These are phyloP conservation scores for Octodonta nipae DNA, from an alignment of 2,888 invertebrate genomes.

Conservation along the genomic window DNA sequence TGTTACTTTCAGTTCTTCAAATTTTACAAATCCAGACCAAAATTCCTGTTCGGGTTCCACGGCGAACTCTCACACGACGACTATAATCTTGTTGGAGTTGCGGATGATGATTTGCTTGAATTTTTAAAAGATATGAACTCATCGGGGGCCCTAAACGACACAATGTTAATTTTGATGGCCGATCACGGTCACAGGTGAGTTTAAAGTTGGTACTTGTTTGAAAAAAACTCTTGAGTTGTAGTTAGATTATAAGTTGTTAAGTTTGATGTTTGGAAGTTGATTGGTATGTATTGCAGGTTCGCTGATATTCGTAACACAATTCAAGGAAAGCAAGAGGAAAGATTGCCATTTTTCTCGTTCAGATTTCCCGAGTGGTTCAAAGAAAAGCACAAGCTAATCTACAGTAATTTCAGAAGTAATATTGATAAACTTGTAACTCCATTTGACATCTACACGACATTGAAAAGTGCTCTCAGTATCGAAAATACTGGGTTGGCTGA, in stretches of 20 bases:
- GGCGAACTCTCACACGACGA: constrained; percentile 80
- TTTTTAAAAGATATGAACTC: constrained; percentile 51
- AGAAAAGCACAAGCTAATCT: constrained; percentile 44
- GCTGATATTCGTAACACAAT: constrained; percentile 67
- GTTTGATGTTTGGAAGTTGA: no score
- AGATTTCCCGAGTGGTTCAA: constrained; percentile 60
- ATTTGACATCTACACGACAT: constrained; percentile 76
- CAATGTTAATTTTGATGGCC: constrained; percentile 77
- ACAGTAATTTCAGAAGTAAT: constrained; percentile 51
- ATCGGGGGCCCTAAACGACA: constrained; percentile 57
- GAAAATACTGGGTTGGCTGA: constrained; percentile 38
- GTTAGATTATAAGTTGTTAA: neutral
- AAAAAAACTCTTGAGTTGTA: no score
- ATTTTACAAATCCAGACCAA: constrained; percentile 53
- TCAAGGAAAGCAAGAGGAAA: constrained; percentile 85
- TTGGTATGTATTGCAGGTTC: constrained; percentile 45
- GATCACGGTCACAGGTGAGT: constrained; percentile 80
- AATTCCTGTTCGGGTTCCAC: constrained; percentile 79
- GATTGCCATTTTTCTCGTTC: constrained; percentile 75
- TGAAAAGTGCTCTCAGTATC: constrained; percentile 53
- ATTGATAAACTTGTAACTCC: constrained; percentile 63
- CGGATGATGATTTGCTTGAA: constrained; percentile 56
- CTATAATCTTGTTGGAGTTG: constrained; percentile 62
- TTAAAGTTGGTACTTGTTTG: neutral
- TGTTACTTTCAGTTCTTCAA: constrained; percentile 38